Evolutionary conservation across 2,888 invertebrate genomes (phyloP).

Genomic region (Pseudeuparius sepicola): DNA sequence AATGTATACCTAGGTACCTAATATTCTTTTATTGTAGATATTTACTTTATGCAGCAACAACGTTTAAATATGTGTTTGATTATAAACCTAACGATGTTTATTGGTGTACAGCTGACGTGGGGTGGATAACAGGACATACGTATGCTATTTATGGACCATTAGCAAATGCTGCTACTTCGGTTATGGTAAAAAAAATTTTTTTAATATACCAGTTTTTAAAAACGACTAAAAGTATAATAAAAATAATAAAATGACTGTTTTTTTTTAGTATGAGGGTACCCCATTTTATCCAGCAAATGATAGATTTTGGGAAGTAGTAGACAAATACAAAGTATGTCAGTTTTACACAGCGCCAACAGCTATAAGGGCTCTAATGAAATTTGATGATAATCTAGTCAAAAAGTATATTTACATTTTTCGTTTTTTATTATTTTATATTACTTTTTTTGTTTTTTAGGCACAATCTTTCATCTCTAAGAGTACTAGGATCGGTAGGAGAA

Average conservation of each 20-base stretch:
- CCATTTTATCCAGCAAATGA: slow-evolving; percentile 92
- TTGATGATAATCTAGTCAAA: slow-evolving; percentile 74
- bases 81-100: slow-evolving; percentile 73
- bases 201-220: too few relatives aligned
- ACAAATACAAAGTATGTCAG: slow-evolving; percentile 90
- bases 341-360: slow-evolving; percentile 99
- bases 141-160: slow-evolving; percentile 93
- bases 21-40: too few relatives aligned
- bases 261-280: slow-evolving; percentile 83
- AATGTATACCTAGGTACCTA: too few relatives aligned
- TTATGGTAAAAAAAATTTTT: slow-evolving; percentile 58
- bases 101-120: slow-evolving; percentile 95
- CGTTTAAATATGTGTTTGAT: slow-evolving; percentile 95
- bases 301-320: slow-evolving; percentile 86
- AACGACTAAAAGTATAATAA: too few relatives aligned
- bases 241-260: not conserved
- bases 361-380: slow-evolving; percentile 91
- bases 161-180: slow-evolving; percentile 86
- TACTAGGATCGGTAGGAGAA: slow-evolving; percentile 96
- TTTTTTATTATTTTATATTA: not conserved
- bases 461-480: slow-evolving; percentile 54
- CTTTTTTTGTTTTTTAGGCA: slow-evolving; percentile 43
- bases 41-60: slow-evolving; percentile 84
- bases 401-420: slow-evolving; percentile 51
- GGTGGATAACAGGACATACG: slow-evolving; percentile 93